A percentile compares a stretch with the other conserved stretches of the same genome.
Evolutionary conservation across 1,140 invertebrate genomes (phyloP).

Genomic region (Euwallacea fornicatus): DNA sequence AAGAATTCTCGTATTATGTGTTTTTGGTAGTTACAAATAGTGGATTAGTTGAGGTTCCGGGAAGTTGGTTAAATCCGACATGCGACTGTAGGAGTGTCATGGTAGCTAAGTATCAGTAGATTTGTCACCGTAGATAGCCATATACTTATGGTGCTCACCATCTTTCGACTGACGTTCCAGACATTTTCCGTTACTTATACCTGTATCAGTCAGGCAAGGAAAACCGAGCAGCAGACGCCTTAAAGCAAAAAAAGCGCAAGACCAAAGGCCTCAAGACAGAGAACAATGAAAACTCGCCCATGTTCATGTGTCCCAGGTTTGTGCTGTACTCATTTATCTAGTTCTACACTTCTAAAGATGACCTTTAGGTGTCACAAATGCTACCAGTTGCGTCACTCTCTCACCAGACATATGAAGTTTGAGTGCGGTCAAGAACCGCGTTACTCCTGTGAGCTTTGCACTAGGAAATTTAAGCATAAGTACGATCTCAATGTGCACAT

Average conservation of each 20-base stretch:
- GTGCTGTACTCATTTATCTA: too few relatives aligned
- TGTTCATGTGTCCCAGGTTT: constrained; percentile 28
- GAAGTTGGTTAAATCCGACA: too few relatives aligned
- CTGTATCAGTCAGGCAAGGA: constrained; percentile 12
- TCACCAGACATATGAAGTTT: constrained; percentile 66
- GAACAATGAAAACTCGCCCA: constrained; percentile 1
- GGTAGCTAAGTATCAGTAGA: too few relatives aligned
- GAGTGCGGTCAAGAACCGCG: constrained; percentile 66
- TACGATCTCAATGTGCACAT: constrained; percentile 51
- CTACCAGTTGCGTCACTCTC: constrained; percentile 56
- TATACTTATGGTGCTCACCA: too few relatives aligned
- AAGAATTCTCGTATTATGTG: too few relatives aligned
- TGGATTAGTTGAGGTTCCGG: too few relatives aligned
- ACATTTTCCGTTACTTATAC: constrained; percentile 12
- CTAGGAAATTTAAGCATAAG: constrained; percentile 51
- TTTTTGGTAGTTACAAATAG: too few relatives aligned
- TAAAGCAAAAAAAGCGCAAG: constrained; percentile 15
- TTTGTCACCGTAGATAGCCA: too few relatives aligned
- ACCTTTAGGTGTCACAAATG: constrained; percentile 48
- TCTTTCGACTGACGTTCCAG: not conserved
- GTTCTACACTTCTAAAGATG: too few relatives aligned
- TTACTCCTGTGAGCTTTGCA: constrained; percentile 49
- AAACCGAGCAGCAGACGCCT: not conserved
- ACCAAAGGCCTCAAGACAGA: not conserved
- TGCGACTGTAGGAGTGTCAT: too few relatives aligned